Evolutionary conservation across 2,888 invertebrate genomes (phyloP).

Genomic region (Dorcus hopei): DNA sequence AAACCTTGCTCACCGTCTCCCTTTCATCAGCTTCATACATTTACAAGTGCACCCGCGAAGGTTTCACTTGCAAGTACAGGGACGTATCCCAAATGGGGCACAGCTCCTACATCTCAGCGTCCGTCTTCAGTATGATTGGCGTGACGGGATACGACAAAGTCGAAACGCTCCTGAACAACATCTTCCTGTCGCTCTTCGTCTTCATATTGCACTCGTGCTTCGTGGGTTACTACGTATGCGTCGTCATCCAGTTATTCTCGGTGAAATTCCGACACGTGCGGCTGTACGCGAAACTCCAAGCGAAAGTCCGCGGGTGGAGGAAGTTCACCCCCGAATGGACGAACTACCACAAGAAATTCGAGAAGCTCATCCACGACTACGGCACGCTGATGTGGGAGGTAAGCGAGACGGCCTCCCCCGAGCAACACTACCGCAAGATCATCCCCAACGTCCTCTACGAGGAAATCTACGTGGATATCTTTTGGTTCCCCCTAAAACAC

Average conservation of each 20-base stretch:
- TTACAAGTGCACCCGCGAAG: background rate
- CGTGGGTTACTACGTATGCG: conserved; percentile 9
- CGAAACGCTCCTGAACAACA: background rate
- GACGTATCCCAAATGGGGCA: background rate
- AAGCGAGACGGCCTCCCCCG: conserved; percentile 1
- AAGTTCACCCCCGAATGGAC: conserved; percentile 2
- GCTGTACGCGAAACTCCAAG: background rate
- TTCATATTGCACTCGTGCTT: conserved; percentile 3
- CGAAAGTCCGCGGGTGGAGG: conserved; percentile 9
- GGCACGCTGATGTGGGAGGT: conserved; percentile 3
- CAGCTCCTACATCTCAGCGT: background rate
- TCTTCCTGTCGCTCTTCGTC: conserved; percentile 2
- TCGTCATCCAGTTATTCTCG: conserved; percentile 9
- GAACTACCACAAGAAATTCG: conserved; percentile 9
- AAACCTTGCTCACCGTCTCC: conserved; percentile 1
- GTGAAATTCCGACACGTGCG: conserved; percentile 7
- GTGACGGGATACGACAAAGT: background rate
- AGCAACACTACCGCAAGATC: conserved; percentile 9
- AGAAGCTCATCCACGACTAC: conserved; percentile 7
- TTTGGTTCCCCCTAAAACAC: conserved; percentile 27
- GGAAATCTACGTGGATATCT: conserved; percentile 24
- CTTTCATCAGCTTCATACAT: conserved; percentile 5
- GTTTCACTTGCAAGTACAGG: background rate
- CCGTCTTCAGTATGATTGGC: conserved; percentile 2
- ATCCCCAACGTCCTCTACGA: conserved; percentile 23